Evolutionary conservation across 2,113 vertebrate genomes (phyloP), one percentile per base, ranked within the genome.

Genomic region (Erythrocercus mccallii): DNA sequence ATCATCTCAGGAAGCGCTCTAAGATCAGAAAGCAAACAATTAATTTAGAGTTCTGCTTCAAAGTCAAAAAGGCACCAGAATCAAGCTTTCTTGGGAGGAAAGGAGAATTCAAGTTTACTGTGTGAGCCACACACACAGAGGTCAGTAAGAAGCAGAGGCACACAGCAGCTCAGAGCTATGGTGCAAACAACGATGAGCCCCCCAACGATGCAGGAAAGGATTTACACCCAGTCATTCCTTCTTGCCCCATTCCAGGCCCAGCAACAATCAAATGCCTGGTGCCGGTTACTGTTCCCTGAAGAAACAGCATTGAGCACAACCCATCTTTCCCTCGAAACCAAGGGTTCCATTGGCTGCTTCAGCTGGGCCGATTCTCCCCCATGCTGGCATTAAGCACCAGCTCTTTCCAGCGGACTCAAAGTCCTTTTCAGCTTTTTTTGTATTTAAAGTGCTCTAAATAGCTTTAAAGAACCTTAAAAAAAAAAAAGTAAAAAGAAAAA

Each of bases 401-500:
- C 40, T 86, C 94, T 88, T 95, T 97, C 92, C 89, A 77, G 78
- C 1, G 3, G 62, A 73, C 92, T 95, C 88, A 96, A 81, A 81
- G 93, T 95, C 92, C 93, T 95, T 97, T 98, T 97, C 96, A 94
- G 92, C 83, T 93, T 92, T 96, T 96, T 97, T 97, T 98, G 97
- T 97, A 92, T 94, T 96, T 97, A 97, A 97, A 97, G 98, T 95
- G 94, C 90, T 96, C 83, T 96, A 97, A 98, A 97, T 81, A 96
- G 95, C 93, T 96, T 97, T 97, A 97, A 97, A 97, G 96, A 97
- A 84, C 42, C 35, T 57, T 9, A 2, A 11, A 35, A 62, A 92
- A 95, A 95, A 94, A 64, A 18, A 19, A 19, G 19, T 18, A 37
- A 12, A 35, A 5, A 16, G 72, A 35, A 91, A 96, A 97, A 94